A percentile compares a stretch with the other conserved stretches of the same genome.
Evolutionary conservation across 2,797 vertebrate genomes (phyloP).

Genomic region (Threskiornis aethiopicus): DNA sequence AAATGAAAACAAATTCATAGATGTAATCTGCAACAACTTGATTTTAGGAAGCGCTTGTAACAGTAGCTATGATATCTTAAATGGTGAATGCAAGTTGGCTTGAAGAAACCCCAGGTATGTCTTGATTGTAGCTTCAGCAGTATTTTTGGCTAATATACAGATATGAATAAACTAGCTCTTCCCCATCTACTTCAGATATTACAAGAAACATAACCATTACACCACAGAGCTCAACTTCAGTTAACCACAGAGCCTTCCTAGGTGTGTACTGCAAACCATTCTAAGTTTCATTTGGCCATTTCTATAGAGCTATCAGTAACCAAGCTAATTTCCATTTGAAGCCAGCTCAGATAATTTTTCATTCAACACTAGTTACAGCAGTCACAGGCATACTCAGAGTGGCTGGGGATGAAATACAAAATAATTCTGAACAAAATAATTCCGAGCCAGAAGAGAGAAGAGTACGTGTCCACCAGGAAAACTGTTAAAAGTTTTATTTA

Average conservation of each 20-base stretch:
- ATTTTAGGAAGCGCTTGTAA: neutral
- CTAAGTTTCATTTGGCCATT: neutral
- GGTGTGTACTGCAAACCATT: neutral
- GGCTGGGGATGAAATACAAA: neutral
- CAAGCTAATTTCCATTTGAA: neutral
- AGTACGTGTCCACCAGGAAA: neutral
- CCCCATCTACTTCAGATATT: conserved; percentile 28
- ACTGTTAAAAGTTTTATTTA: neutral
- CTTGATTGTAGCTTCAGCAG: neutral
- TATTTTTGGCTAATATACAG: neutral
- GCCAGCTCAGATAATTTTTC: neutral
- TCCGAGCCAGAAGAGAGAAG: neutral
- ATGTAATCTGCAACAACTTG: neutral
- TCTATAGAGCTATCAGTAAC: neutral
- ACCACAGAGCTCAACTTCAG: conserved; percentile 2
- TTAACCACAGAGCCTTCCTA: conserved; percentile 17
- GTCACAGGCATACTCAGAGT: neutral
- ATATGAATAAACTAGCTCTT: neutral
- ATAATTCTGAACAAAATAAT: neutral
- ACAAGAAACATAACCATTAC: neutral
- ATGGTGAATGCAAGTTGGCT: neutral
- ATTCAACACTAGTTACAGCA: neutral
- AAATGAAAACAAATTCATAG: neutral
- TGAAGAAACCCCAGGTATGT: neutral
- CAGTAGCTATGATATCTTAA: neutral